phyloP scores from a whole-genome alignment of 1,140 invertebrate genomes.

The Cotesia vestalis region DNA sequence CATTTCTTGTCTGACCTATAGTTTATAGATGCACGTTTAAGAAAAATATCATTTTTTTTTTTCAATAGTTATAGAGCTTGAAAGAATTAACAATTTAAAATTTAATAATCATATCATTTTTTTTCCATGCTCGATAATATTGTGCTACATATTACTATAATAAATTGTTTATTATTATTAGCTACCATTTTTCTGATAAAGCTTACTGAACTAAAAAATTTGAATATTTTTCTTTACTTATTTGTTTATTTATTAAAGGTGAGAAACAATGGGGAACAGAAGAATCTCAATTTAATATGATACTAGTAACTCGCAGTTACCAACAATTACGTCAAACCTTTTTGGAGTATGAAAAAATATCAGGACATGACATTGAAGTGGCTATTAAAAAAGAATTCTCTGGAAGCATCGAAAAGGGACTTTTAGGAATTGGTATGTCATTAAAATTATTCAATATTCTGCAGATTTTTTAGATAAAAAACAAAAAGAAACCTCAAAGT shows the following conservation, averaged over 20 bases:
- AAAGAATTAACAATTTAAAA: too few relatives aligned
- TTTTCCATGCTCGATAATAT: too few relatives aligned
- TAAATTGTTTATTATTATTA: not conserved
- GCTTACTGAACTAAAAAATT: not conserved
- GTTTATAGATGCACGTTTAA: too few relatives aligned
- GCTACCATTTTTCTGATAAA: not conserved
- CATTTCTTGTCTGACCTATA: too few relatives aligned
- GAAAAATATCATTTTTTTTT: too few relatives aligned
- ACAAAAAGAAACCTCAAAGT: not conserved
- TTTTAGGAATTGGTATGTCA: slow-evolving; percentile 72
- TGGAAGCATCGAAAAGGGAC: slow-evolving; percentile 72
- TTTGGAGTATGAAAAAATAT: slow-evolving; percentile 69
- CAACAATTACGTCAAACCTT: slow-evolving; percentile 74
- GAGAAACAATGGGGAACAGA: slow-evolving; percentile 75
- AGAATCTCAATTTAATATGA: slow-evolving; percentile 74
- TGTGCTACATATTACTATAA: too few relatives aligned
- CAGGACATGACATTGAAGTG: slow-evolving; percentile 74
- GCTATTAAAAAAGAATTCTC: slow-evolving; percentile 78
- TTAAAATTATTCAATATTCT: slow-evolving; percentile 42
- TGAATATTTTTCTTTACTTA: not conserved
- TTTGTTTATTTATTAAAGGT: slow-evolving; percentile 57
- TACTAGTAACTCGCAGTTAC: slow-evolving; percentile 70
- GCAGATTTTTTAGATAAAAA: slow-evolving; percentile 10
- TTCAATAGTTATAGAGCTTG: too few relatives aligned
- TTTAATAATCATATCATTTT: too few relatives aligned